These are phyloP conservation scores for Cylloceria caligata DNA, from an alignment of 2,888 invertebrate genomes.

Conservation along the genomic window DNA sequence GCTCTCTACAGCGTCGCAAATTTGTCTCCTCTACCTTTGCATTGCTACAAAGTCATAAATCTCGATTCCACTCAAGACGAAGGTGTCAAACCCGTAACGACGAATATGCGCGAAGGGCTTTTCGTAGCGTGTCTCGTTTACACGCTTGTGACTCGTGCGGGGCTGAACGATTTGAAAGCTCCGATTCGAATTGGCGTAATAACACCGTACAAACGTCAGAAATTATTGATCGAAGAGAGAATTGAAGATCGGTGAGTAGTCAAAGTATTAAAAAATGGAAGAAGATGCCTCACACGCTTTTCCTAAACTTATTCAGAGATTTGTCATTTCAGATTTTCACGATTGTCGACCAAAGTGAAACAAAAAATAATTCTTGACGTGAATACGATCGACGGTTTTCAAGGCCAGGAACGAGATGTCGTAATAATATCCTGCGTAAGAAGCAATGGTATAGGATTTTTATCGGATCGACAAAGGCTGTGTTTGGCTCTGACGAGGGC, in stretches of 20 bases:
- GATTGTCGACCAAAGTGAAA: no score
- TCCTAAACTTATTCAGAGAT: not conserved
- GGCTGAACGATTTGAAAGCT: slow-evolving; percentile 71
- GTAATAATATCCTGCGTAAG: slow-evolving; percentile 94
- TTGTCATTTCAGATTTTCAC: not conserved
- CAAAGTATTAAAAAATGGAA: not conserved
- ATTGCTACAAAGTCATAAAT: slow-evolving; percentile 88
- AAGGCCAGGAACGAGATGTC: slow-evolving; percentile 95
- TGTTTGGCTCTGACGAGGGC: slow-evolving; percentile 96
- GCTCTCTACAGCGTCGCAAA: slow-evolving; percentile 82
- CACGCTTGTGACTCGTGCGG: slow-evolving; percentile 83
- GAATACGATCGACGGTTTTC: slow-evolving; percentile 94
- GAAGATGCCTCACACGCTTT: not conserved
- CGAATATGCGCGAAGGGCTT: slow-evolving; percentile 86
- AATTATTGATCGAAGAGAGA: slow-evolving; percentile 74
- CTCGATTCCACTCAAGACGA: slow-evolving; percentile 84
- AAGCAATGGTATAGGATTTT: slow-evolving; percentile 91
- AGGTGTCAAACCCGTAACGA: slow-evolving; percentile 85
- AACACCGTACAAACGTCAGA: slow-evolving; percentile 90
- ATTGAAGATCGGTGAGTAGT: slow-evolving; percentile 74
- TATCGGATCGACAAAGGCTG: slow-evolving; percentile 90
- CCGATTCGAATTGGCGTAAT: slow-evolving; percentile 87
- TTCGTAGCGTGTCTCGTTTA: slow-evolving; percentile 86
- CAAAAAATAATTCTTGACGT: slow-evolving; percentile 84
- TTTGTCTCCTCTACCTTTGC: slow-evolving; percentile 81